These are phyloP conservation scores for Chionoecetes opilio DNA, from an alignment of 1,140 invertebrate genomes.

Conservation along the genomic window DNA sequence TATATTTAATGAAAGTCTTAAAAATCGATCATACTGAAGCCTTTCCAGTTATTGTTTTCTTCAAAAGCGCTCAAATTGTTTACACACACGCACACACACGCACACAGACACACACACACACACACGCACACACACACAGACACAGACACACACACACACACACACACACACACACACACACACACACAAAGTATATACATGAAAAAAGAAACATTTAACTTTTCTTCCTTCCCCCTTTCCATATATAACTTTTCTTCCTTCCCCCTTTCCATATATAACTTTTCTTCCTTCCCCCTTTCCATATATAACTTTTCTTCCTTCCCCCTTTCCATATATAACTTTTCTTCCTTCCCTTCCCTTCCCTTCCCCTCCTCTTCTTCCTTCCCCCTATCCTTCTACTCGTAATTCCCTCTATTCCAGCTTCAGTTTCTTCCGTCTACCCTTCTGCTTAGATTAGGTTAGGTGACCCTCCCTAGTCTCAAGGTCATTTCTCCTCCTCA, in stretches of 20 bases:
- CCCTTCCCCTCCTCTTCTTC: neutral
- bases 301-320: no score
- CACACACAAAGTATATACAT: neutral
- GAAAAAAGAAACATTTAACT: no score
- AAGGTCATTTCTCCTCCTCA: neutral
- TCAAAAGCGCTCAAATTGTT: no score
- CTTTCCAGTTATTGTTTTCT: no score
- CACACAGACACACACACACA: slow-evolving; percentile 28
- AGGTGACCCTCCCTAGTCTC: neutral
- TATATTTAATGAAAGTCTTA: no score
- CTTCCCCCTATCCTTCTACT: neutral
- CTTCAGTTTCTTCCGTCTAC: neutral
- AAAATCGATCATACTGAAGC: no score
- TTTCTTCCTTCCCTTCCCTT: neutral
- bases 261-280: no score
- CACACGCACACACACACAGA: slow-evolving; percentile 50
- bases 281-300: no score
- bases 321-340: neutral
- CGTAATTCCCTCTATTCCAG: neutral
- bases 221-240: no score
- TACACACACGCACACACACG: slow-evolving; percentile 34
- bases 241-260: no score
- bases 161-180: slow-evolving; percentile 12
- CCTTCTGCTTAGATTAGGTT: neutral
- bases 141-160: slow-evolving; percentile 53